Base-by-base conservation (phyloP, 2,888 invertebrate species). In the Platycheirus albimanus region DNA sequence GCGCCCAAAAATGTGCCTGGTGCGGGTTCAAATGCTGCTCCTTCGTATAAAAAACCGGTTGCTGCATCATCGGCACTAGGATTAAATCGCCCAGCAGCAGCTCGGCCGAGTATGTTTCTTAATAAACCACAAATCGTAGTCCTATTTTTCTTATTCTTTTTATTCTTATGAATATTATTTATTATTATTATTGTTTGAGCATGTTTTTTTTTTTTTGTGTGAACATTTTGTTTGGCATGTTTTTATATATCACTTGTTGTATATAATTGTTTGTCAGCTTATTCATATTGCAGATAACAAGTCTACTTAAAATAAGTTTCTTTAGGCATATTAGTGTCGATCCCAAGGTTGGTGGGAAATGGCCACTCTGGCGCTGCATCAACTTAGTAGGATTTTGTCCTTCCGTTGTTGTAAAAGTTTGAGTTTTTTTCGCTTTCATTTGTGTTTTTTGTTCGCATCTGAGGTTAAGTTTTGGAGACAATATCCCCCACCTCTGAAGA, bases 101-200 rank as follows among this genome's bases (percentile, higher is more conserved):
- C 89, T 86, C 89, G 90, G 87, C 90, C 89, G 87, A 89, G 90
- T 90, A 90, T 87, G 90, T 45, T 38, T 20, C 20, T 56, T 28
- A 58, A 41, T 11, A 58, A n/a, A n/a, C 58, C 47, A 70, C 38
- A 51, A 63, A 70, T 45, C 58, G 51, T 63, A 41, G 58, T 30
- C 33, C 56, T 66, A 28, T 13, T 43, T 19, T 45, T 38, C 30
- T 64, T 64, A 41, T 80, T 52, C 0, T 36, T 51, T 49, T 30
- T 28, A 10, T 11, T 45, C 43, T 47, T 5, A 17, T 30, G n/a
- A 45, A 36, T 11, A 24, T 36, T 36, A 11, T 36, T n/a, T 10
- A 0, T 52, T 28, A 11, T 41, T 28, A 30, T 41, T 51, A 8
- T 24, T n/a, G n/a, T n/a, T n/a, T n/a, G n/a, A 33, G 0, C 41